Conservation (phyloP, 2,888 invertebrate species). For the Entomobrya proxima region DNA sequence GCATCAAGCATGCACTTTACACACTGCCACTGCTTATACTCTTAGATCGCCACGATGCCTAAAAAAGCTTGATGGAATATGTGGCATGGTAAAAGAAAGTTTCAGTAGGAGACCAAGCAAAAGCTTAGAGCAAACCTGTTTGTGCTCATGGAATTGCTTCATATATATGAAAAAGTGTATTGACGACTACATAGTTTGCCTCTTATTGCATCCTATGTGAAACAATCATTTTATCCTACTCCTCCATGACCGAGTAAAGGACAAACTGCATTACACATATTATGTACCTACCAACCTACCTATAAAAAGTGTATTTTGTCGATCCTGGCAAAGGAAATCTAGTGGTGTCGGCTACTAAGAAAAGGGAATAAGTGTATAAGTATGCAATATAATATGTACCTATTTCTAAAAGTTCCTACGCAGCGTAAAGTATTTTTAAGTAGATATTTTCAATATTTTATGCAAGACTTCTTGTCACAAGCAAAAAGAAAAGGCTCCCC, state of each 20-base stretch:
- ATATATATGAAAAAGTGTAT: neutral
- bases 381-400: too few relatives aligned
- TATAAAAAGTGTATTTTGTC: slow-evolving; percentile 31
- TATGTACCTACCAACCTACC: too few relatives aligned
- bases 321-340: neutral
- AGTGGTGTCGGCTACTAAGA: neutral
- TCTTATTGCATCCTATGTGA: slow-evolving; percentile 17
- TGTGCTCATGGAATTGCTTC: slow-evolving; percentile 11
- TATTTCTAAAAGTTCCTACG: too few relatives aligned
- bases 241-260: slow-evolving; percentile 68
- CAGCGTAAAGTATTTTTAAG: too few relatives aligned
- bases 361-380: neutral
- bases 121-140: slow-evolving; percentile 34
- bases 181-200: neutral
- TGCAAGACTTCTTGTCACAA: too few relatives aligned
- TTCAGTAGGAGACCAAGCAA: neutral
- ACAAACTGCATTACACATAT: slow-evolving; percentile 60
- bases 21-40: slow-evolving; percentile 53
- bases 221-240: slow-evolving; percentile 50
- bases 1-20: slow-evolving; percentile 65
- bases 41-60: slow-evolving; percentile 12
- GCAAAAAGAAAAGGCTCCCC: too few relatives aligned
- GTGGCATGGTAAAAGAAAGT: neutral
- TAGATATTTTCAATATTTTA: too few relatives aligned
- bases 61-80: neutral